Evolutionary conservation across 2,888 invertebrate genomes (phyloP), one percentile per base, ranked within the genome.

Genomic region (Dasysyrphus albostriatus): DNA sequence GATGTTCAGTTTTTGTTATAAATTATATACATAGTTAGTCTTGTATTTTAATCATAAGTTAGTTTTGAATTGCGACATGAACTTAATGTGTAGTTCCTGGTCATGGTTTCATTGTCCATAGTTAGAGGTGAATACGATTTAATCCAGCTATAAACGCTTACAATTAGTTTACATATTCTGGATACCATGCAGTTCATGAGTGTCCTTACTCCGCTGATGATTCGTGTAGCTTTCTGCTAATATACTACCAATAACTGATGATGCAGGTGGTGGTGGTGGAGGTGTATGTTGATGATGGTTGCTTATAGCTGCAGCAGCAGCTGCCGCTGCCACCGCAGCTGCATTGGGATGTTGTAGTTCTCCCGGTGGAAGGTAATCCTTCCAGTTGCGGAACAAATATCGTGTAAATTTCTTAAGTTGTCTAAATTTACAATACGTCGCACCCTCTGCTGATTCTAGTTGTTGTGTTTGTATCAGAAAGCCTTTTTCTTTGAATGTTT

Each of bases 401-500:
- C 98, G 94, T 0, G 98, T 98, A 91, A 98, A 98, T 92, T 98
- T 98, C 88, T 97, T 94, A 34, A 98, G 93, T 91, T 98, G 98
- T 61, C 98, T 93, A 91, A 98, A 98, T 92, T 98, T 98, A 92
- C 98, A 98, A 90, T 98, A 98, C 0, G 98, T 98, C 0, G 98
- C 98, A 0, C 98, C 98, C 91, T 98, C 98, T 0, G 98, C 98
- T 0, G 97, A 97, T 91, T 98, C 97, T 69, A 98, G 93, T 91
- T 98, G 98, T 91, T 98, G 98, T 0, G 98, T 98, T 91, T 98
- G 98, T 76, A 98, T 98, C 63, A 98, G 93, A 91, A 98, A 98
- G 0, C 98, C 98, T 90, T 98, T 98, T 91, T 98, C 98, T 90
- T 97, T 97, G 91, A 98, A 98, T 0, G 98, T 98, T 91, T 97